A percentile compares a stretch with the other conserved stretches of the same genome.
Evolutionary conservation across 2,113 vertebrate genomes (phyloP).

Genomic region (Pontoporia blainvillei): DNA sequence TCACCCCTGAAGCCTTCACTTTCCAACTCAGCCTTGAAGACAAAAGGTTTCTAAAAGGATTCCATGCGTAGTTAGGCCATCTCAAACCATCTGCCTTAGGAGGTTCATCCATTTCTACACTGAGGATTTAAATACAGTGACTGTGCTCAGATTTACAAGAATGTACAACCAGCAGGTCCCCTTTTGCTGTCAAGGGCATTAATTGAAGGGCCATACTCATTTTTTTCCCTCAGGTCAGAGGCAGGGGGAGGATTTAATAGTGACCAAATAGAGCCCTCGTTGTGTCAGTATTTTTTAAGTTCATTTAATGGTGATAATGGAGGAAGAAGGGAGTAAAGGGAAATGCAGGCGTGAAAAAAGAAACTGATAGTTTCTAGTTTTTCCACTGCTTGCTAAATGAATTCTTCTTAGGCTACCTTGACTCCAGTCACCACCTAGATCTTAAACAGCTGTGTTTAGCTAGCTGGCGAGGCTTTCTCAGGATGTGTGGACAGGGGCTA

Average conservation of each 20-base stretch:
- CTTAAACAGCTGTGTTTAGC: constrained; percentile 16
- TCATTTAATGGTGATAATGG: constrained; percentile 27
- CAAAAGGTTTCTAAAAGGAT: background rate
- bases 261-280: constrained; percentile 49
- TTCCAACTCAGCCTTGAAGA: background rate
- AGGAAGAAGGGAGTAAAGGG: background rate
- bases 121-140: background rate
- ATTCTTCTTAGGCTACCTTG: background rate
- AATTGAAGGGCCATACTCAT: background rate
- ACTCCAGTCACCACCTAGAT: constrained; percentile 17
- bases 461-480: constrained; percentile 50
- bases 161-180: constrained; percentile 15
- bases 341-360: background rate
- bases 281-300: background rate
- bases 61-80: constrained; percentile 44
- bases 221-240: constrained; percentile 64
- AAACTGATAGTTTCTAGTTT: background rate
- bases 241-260: background rate
- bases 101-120: constrained; percentile 33
- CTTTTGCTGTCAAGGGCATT: constrained; percentile 38
- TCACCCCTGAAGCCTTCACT: background rate
- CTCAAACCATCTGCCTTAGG: constrained; percentile 51
- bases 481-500: background rate
- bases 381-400: constrained; percentile 51
- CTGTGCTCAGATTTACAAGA: background rate